Evolutionary conservation across 2,113 vertebrate species (phyloP), one percentile per base, ranked within the genome.

Genomic region (Python bivittatus): DNA sequence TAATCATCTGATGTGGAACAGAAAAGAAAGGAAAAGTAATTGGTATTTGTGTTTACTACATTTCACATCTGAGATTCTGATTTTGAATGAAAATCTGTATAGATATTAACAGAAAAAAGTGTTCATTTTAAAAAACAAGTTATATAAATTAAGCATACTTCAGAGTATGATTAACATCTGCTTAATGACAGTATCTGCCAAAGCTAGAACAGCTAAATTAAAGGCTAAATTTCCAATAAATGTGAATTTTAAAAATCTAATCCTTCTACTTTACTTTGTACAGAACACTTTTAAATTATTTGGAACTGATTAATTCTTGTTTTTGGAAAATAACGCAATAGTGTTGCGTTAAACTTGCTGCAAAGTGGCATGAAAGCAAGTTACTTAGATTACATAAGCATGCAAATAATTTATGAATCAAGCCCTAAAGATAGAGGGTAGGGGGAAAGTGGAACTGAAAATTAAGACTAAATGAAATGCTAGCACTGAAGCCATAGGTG

Each of bases 361-460:
- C 42, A 22, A 93, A 93, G 57, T 87, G 29, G 11, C 29, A 54
- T 90, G 44, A 23, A 48, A 92, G 56, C 22, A 92, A 94, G 2
- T 48, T 93, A 92, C 0, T 53, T 3, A 53, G 58, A 91, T 1
- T 25, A 89, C 0, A 27, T 93, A 90, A 83, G 84, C 13, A 61
- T 22, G 29, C 6, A 4, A 68, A 1, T 88, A 60, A 48, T 20
- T 95, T 95, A 93, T 0, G n/a, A 96, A 93, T 84, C 96, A 88
- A 96, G 92, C 20, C 33, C 12, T 90, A 93, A 96, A 95, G 93
- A 92, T 88, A 72, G 23, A 90, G 27, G 17, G 13, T 38, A 92
- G 33, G 64, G 20, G 94, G 54, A 91, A 94, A 8, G 0, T 84
- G 92, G 92, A 52, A 84, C 48, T 90, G 86, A 94, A 91, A 93